A percentile compares a stretch with the other conserved stretches of the same genome.
These are phyloP conservation scores for Dendroctonus valens DNA, from an alignment of 1,140 invertebrate species.

Conservation along the genomic window DNA sequence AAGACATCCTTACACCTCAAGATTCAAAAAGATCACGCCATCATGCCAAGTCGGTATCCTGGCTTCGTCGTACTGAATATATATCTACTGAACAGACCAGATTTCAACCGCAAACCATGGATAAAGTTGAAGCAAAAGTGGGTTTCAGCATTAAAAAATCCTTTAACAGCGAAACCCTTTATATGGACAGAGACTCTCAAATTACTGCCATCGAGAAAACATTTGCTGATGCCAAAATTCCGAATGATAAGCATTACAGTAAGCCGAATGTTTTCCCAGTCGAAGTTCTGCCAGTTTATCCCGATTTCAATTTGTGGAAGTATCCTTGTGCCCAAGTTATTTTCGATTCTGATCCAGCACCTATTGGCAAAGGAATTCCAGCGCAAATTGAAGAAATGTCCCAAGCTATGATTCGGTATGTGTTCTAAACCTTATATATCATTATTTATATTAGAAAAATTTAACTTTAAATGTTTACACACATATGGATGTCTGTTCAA, in stretches of 20 bases:
- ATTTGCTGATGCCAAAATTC: slow-evolving; percentile 86
- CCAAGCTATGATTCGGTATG: slow-evolving; percentile 92
- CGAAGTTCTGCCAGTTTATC: slow-evolving; percentile 85
- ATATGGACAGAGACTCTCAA: slow-evolving; percentile 96
- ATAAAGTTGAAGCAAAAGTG: slow-evolving; percentile 97
- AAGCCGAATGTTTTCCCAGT: slow-evolving; percentile 93
- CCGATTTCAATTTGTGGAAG: slow-evolving; percentile 96
- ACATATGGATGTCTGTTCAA: too few species aligned
- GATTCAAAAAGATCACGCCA: slow-evolving; percentile 87
- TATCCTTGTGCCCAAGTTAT: slow-evolving; percentile 98
- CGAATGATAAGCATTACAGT: slow-evolving; percentile 90
- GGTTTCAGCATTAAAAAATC: slow-evolving; percentile 97
- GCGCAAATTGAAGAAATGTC: slow-evolving; percentile 96
- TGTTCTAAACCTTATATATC: slow-evolving; percentile 4
- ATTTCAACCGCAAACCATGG: slow-evolving; percentile 92
- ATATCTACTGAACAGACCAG: slow-evolving; percentile 98
- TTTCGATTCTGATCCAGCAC: slow-evolving; percentile 95
- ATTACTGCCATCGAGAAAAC: slow-evolving; percentile 98
- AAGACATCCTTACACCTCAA: slow-evolving; percentile 84
- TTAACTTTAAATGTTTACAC: too few species aligned
- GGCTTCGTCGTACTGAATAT: slow-evolving; percentile 97
- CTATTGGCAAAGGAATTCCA: slow-evolving; percentile 74
- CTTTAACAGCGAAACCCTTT: slow-evolving; percentile 91
- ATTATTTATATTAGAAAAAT: too few species aligned
- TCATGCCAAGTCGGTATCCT: slow-evolving; percentile 92